phyloP scores from a whole-genome alignment of 2,888 invertebrate species.

The Dryobota labecula region DNA sequence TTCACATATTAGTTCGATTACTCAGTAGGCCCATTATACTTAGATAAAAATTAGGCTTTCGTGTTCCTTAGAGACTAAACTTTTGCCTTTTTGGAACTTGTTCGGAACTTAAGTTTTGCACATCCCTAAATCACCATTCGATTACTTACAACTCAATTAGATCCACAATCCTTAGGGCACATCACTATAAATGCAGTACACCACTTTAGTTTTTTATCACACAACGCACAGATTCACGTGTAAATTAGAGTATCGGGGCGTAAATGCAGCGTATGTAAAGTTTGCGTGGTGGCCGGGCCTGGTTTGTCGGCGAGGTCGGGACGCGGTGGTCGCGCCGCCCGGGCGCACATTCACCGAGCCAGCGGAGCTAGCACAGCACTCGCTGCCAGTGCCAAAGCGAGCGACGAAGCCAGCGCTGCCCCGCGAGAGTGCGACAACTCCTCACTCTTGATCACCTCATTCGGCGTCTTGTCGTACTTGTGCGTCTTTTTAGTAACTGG shows the following conservation, averaged over 20 bases:
- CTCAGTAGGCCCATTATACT: conserved; percentile 85
- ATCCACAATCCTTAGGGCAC: conserved; percentile 75
- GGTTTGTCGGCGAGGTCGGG: conserved; percentile 86
- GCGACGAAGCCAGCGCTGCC: conserved; percentile 86
- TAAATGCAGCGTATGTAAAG: conserved; percentile 82
- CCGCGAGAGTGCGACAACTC: conserved; percentile 94
- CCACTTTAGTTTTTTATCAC: conserved; percentile 62
- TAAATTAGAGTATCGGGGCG: conserved; percentile 87
- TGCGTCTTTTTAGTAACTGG: conserved; percentile 94
- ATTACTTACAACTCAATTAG: conserved; percentile 67
- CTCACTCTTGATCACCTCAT: conserved; percentile 98
- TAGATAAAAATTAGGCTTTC: conserved; percentile 86
- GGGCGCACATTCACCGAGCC: conserved; percentile 90
- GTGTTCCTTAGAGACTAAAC: conserved; percentile 75
- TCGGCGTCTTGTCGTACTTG: conserved; percentile 96
- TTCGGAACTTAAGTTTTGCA: conserved; percentile 65
- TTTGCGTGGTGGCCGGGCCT: conserved; percentile 83
- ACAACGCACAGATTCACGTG: conserved; percentile 79
- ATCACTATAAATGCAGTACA: conserved; percentile 67
- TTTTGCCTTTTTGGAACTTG: conserved; percentile 61
- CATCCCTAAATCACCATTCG: conserved; percentile 60
- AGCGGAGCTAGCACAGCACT: conserved; percentile 86
- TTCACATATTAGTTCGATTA: conserved; percentile 83
- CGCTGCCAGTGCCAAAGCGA: conserved; percentile 86
- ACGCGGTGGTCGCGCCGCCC: conserved; percentile 85